Evolutionary conservation across 2,797 vertebrate genomes (phyloP), one percentile per base, ranked within the genome.

Genomic region (Phoxinus dragarum): DNA sequence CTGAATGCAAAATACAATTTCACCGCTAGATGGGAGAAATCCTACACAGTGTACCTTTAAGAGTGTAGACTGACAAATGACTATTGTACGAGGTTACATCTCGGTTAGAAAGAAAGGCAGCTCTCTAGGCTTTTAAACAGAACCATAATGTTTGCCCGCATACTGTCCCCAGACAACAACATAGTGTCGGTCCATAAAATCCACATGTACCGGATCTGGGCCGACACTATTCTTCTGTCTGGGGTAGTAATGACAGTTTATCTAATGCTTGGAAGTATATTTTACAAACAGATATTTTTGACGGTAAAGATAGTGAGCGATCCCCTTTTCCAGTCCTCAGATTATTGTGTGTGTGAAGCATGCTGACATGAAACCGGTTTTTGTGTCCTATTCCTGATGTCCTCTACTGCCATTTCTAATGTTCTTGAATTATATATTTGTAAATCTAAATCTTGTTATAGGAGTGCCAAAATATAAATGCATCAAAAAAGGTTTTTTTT

Each of bases 401-500:
- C 89, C 90, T 91, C 84, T 84, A 90, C 88, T 90, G 90, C 86
- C 90, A 90, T 90, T 93, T 91, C 89, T 93, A 88, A 92, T 88
- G 81, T 84, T 91, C 91, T 91, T 90, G 54, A 87, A 52, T 67
- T 91, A 88, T 90, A 88, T 93, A 92, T 90, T 91, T 88, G 85
- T 73, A 89, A 82, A 77, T 85, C 79, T n/a, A 84, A 83, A 78
- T 89, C 88, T 93, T 89, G 91, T 93, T 91, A 92, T 92, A 91
- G 74, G 88, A 93, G 95, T 94, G 95, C 95, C 95, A 96, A 95
- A 94, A 91, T 92, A 91, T 87, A 91, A 85, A 84, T 89, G 89
- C 87, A 90, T 89, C 80, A 87, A 89, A 84, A 82, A 38, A 80
- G 47, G 27, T 27, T 27, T 27, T 94, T 93, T 84, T 93, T 90